Evolutionary conservation across 2,797 vertebrate genomes (phyloP), one percentile per base, ranked within the genome.

Genomic region (Pseudomugil tenellus): DNA sequence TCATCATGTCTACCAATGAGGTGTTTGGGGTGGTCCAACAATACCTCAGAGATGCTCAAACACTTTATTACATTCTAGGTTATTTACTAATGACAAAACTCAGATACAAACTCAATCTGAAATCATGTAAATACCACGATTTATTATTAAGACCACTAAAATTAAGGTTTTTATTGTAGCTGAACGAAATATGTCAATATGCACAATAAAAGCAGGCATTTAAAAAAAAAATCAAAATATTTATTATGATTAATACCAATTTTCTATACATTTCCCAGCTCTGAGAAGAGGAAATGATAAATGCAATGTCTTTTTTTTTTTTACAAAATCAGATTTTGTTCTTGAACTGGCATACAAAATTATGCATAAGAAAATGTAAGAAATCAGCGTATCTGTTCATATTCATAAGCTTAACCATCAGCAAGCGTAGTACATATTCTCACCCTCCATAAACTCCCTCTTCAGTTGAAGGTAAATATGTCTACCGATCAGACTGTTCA

Each of bases 1-100:
- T 90, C 89, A 84, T 88, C 81, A 90, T 89, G 88, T 85, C 84
- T 80, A 79, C 86, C 87, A 81, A 63, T 83, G 56, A 72, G 61
- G 31, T 70, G 75, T 77, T 80, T 63, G 34, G 59, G 73, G 62
- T 78, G 81, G 76, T 84, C 66, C 72, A 65, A 54, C 63, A 61
- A 29, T 43, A 75, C 13, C 54, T 71, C 17, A 48, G 5, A 51
- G 77, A 76, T 81, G 76, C 68, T 66, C 68, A 55, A 52, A 25
- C 55, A 60, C 41, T 49, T 6, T 52, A 46, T 55, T 54, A 57
- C 31, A 12, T 68, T 53, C 51, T 32, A 14, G 49, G 28, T 46
- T 54, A 59, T 68, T 59, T 39, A 13, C 32, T 43, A 4, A 25
- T 43, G 17, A 19, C 21, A 31, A 32, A 12, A 25, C 4, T 51